These are phyloP conservation scores for Bombyx mandarina DNA, from an alignment of 1,140 invertebrate genomes.

Conservation along the genomic window DNA sequence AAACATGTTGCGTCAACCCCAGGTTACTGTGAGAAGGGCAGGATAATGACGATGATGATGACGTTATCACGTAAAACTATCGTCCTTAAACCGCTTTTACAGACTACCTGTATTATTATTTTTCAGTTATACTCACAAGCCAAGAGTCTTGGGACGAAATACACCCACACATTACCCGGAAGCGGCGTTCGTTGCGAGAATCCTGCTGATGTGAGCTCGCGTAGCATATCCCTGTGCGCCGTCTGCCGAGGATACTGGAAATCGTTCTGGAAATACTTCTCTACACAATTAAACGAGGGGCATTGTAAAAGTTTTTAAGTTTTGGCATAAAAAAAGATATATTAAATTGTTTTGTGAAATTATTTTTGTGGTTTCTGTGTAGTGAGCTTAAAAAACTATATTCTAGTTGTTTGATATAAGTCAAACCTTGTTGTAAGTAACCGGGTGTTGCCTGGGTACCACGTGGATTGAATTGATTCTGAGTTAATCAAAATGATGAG, in stretches of 20 bases:
- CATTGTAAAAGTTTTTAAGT: slow-evolving; percentile 4
- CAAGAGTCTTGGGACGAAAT: slow-evolving; percentile 27
- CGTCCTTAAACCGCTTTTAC: too few relatives aligned
- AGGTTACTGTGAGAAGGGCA: too few relatives aligned
- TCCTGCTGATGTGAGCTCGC: neutral
- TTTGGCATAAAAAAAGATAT: neutral
- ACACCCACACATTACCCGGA: slow-evolving; percentile 14
- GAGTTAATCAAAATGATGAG: too few relatives aligned
- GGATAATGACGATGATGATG: too few relatives aligned
- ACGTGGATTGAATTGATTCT: neutral
- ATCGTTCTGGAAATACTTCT: slow-evolving; percentile 22
- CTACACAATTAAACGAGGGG: slow-evolving; percentile 16
- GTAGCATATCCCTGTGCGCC: slow-evolving; percentile 26
- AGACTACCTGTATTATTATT: neutral
- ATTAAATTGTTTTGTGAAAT: neutral
- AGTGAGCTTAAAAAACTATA: slow-evolving; percentile 1
- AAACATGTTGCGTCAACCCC: too few relatives aligned
- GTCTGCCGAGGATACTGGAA: slow-evolving; percentile 39
- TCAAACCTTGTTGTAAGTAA: neutral
- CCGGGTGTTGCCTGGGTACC: neutral
- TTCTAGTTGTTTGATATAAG: neutral
- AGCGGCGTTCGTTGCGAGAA: slow-evolving; percentile 6
- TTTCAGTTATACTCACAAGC: slow-evolving; percentile 38
- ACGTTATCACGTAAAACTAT: too few relatives aligned
- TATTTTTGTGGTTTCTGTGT: neutral